These are phyloP conservation scores for Tanaodytes sp. DNA, from an alignment of 2,888 invertebrate genomes.

Conservation along the genomic window DNA sequence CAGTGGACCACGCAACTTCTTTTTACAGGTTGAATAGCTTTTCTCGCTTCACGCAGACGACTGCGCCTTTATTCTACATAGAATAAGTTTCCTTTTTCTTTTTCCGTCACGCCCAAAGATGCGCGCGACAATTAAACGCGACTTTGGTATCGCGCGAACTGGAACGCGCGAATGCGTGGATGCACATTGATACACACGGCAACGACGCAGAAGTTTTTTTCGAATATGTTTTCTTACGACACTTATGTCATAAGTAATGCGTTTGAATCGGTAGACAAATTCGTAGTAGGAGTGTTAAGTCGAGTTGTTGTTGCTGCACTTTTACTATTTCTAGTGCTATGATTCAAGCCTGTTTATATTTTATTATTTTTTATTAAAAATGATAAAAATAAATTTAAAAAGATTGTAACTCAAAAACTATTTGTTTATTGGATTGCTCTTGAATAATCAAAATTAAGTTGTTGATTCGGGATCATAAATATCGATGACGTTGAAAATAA, in stretches of 20 bases:
- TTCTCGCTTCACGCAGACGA: constrained; percentile 16
- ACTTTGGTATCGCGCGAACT: constrained; percentile 12
- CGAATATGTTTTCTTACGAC: not conserved
- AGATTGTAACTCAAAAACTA: no score
- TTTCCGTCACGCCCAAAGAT: constrained; percentile 3
- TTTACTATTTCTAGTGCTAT: no score
- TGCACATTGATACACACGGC: constrained; percentile 7
- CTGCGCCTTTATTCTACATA: constrained; percentile 1
- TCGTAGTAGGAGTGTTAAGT: no score
- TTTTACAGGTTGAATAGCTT: constrained; percentile 19
- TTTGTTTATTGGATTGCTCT: no score
- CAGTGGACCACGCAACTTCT: constrained; percentile 24
- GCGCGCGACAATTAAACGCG: constrained; percentile 14
- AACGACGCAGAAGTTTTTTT: no score
- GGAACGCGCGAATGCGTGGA: constrained; percentile 18
- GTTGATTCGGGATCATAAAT: no score
- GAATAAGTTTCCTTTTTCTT: not conserved
- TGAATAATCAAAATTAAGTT: no score
- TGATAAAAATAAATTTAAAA: not conserved
- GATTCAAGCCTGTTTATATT: no score
- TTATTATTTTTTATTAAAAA: no score
- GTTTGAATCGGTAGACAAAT: constrained; percentile 5
- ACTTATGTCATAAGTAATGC: constrained; percentile 7
- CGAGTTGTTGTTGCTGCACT: not conserved
- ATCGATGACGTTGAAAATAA: no score